These are phyloP conservation scores for Sphaeramia orbicularis DNA, from an alignment of 2,797 vertebrate genomes.

Conservation along the genomic window DNA sequence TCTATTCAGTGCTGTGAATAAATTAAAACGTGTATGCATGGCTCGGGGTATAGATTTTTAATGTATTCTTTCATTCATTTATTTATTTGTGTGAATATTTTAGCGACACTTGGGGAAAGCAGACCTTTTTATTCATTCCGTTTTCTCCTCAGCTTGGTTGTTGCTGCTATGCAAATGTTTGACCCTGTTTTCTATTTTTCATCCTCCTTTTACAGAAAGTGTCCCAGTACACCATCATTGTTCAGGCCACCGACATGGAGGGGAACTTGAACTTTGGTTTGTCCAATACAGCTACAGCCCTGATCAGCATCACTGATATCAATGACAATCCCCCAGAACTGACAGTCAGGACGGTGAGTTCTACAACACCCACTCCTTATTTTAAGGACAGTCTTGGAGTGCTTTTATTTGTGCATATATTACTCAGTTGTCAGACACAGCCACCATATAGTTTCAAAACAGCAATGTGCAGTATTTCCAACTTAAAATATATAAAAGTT, in stretches of 20 bases:
- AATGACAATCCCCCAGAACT: conserved; percentile 98
- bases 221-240: conserved; percentile 94
- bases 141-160: neutral
- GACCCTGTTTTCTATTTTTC: conserved; percentile 10
- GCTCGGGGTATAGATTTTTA: neutral
- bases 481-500: too few species aligned
- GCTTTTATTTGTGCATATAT: too few species aligned
- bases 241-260: conserved; percentile 99
- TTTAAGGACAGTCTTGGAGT: too few species aligned
- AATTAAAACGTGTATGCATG: neutral
- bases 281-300: conserved; percentile 96
- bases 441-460: too few species aligned
- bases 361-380: neutral
- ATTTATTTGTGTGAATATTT: too few species aligned
- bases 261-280: conserved; percentile 97
- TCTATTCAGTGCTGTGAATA: conserved; percentile 5
- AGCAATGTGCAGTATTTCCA: too few species aligned
- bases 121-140: neutral
- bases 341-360: conserved; percentile 92
- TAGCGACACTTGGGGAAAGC: conserved; percentile 2
- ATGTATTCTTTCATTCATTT: conserved; percentile 18
- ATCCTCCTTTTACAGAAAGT: conserved; percentile 89
- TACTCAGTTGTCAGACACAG: too few species aligned
- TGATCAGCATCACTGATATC: conserved; percentile 95
- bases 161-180: neutral